Evolutionary conservation across 2,888 invertebrate genomes (phyloP).

Genomic region (Agrotis exclamationis): DNA sequence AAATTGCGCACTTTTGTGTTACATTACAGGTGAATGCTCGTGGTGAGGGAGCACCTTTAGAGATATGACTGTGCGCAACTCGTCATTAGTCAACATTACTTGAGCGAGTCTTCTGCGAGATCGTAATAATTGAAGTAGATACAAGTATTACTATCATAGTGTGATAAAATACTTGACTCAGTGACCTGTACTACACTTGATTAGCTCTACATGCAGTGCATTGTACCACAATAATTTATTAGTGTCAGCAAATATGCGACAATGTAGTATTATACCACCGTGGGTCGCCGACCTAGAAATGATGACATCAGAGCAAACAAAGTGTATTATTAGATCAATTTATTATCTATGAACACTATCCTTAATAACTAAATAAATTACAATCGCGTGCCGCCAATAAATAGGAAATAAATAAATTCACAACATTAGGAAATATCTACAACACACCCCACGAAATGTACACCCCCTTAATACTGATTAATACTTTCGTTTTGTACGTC

Average conservation of each 20-base stretch:
- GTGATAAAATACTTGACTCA: background rate
- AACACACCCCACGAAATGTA: conserved; percentile 32
- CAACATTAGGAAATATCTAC: conserved; percentile 55
- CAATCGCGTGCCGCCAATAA: conserved; percentile 30
- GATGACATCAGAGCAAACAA: conserved; percentile 34
- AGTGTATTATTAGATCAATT: conserved; percentile 30
- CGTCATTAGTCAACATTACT: background rate
- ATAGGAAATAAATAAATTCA: conserved; percentile 39
- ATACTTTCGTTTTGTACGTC: conserved; percentile 57
- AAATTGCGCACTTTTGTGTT: no score
- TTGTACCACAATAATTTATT: conserved; percentile 48
- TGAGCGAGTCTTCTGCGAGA: background rate
- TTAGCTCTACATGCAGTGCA: conserved; percentile 54
- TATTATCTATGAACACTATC: conserved; percentile 41
- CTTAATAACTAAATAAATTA: conserved; percentile 35
- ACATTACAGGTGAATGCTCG: no score
- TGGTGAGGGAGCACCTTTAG: no score
- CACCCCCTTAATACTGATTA: conserved; percentile 67
- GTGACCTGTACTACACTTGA: conserved; percentile 9
- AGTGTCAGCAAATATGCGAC: conserved; percentile 51
- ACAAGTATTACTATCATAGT: background rate
- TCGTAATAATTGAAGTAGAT: background rate
- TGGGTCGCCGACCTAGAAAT: conserved; percentile 55
- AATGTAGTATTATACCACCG: conserved; percentile 60
- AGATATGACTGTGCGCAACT: background rate